Base-by-base conservation (phyloP, 1,140 invertebrate species). In the Lepidurus packardi region DNA sequence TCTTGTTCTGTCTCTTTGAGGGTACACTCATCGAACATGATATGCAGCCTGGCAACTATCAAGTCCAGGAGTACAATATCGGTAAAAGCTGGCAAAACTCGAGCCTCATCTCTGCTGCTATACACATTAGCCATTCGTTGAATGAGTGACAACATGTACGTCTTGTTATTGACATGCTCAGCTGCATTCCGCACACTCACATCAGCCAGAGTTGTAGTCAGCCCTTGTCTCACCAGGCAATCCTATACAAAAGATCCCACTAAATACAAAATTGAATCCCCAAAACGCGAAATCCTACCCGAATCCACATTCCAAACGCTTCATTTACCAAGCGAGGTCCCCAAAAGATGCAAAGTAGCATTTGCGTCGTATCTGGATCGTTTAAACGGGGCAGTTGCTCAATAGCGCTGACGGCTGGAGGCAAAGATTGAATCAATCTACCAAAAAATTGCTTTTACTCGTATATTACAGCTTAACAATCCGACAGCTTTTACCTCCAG, bases 361-460 rank as follows among this genome's bases (percentile, higher is more conserved):
- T 82, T 81, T 89, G 85, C 79, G 89, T 86, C 16, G 86, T 84
- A 77, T 90, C 86, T 79, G 86, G 85, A 77, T 85, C 83, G 13
- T 80, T 90, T 88, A 8, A 89, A 88, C 1, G 88, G 84, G 80
- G 91, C 73, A 97, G 85, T 65, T 91, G 88, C 82, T 95, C 92
- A 85, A 98, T 90, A 82, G 94, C 94, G 8, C 91, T 89, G 1
- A 93, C 91, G 0, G 95, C 96, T 0, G 96, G 95, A 5, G 96
- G 95, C 83, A 98, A 84, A 81, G 91, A 89, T 10, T 93, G 86
- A 53, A 95, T 84, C 45, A 95, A 86, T 79, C 90, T 90, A 82
- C 81, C 84, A 77, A 81, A 83, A 73, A 45, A 7, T n/a, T 11
- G 21, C 7, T 7, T 47, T 47, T 47, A 11, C 3, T 47, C 7